Base-by-base conservation (phyloP, 2,888 invertebrate genomes). In the Unio pictorum region DNA sequence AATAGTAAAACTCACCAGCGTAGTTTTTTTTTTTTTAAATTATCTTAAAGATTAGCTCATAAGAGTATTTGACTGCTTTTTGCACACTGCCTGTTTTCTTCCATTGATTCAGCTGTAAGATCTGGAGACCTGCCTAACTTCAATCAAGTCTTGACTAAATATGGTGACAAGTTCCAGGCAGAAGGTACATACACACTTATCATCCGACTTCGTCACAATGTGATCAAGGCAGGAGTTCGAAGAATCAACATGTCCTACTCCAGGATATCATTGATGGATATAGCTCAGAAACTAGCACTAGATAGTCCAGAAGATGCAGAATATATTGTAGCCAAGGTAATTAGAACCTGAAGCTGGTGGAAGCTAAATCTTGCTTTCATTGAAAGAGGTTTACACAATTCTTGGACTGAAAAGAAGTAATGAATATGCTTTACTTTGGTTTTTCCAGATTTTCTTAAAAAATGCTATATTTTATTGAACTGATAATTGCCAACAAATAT, bases 291-390 rank as follows among this genome's bases (percentile, higher is more conserved):
- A 88, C 91, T 99, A 73, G 95, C 96, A 57, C 91, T 99, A 64
- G 98, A 98, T 89, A 97, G 96, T 0, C 95, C 96, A 2, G 97
- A 98, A 88, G 99, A 99, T 93, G 99, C 99, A 0, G 99, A 99
- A 90, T 99, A 98, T 88, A 98, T 99, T 89, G 98, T 99, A 0
- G 97, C 98, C 0, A 99, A 99, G 92, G 92, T 92, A 78, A 62
- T 75, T 23, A 45, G 11, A 45, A 11, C 45, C 1, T 11, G 11
- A 45, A 11, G 11, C 3, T 45, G 45, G 45, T 8, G 45, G 45
- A 45, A 45, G 45, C 45, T 11, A 11, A 11, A 45, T 45, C 11
- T 2, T 8, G 45, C 45, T 45, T 45, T 45, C 45, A 2, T 45
- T 45, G 2, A 45, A 45, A 8, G 45, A 45, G 11, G 45, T 45